Evolutionary conservation across 2,113 vertebrate species (phyloP).

Genomic region (Macquaria australasica): DNA sequence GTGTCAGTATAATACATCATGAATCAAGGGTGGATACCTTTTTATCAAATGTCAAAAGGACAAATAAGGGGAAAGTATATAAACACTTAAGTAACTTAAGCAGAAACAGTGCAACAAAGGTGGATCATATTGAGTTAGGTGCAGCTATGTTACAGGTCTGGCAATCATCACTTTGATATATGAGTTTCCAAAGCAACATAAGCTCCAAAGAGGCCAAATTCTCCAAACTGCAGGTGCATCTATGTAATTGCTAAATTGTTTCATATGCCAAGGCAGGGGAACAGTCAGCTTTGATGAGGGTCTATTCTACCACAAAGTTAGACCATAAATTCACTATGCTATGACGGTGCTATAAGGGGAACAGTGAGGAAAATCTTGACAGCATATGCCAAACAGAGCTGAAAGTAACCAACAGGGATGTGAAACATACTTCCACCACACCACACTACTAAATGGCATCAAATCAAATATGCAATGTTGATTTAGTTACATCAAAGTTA

Average conservation of each 20-base stretch:
- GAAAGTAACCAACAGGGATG: background rate
- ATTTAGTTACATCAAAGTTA: slow-evolving; percentile 13
- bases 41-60: background rate
- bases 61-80: background rate
- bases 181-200: slow-evolving; percentile 25
- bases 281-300: background rate
- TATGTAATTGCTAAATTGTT: background rate
- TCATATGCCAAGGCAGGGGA: background rate
- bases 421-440: background rate
- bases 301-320: background rate
- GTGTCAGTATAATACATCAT: background rate
- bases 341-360: background rate
- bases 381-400: background rate
- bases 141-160: slow-evolving; percentile 26
- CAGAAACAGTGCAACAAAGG: background rate
- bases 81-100: slow-evolving; percentile 15
- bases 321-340: background rate
- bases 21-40: background rate
- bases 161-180: slow-evolving; percentile 31
- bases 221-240: slow-evolving; percentile 22
- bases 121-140: background rate
- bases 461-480: background rate
- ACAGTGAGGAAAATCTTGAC: background rate
- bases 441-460: background rate
- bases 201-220: background rate